Evolutionary conservation across 1,140 invertebrate genomes (phyloP).

Genomic region (Proctacanthus coquilletti): DNA sequence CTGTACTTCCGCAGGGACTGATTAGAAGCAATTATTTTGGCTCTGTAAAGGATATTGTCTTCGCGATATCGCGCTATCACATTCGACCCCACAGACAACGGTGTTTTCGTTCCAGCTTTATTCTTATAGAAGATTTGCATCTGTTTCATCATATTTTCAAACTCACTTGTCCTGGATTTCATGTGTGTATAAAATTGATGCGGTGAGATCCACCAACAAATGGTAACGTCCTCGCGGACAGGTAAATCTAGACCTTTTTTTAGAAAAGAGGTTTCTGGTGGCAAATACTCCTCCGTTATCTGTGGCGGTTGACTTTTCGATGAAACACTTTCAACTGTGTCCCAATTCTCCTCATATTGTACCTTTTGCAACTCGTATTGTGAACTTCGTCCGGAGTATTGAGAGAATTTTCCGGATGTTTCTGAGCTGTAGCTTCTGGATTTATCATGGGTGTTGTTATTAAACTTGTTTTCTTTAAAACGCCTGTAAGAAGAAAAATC

Average conservation of each 20-base stretch:
- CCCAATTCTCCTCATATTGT: too few species aligned
- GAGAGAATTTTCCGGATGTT: background rate
- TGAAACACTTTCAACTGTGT: too few species aligned
- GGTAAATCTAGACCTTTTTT: slow-evolving; percentile 18
- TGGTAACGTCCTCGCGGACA: slow-evolving; percentile 27
- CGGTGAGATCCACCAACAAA: slow-evolving; percentile 50
- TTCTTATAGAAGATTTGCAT: slow-evolving; percentile 47
- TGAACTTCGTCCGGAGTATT: slow-evolving; percentile 2
- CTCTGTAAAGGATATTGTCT: slow-evolving; percentile 52
- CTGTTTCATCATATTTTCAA: slow-evolving; percentile 47
- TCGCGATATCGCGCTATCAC: slow-evolving; percentile 49
- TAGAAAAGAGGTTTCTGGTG: slow-evolving; percentile 26
- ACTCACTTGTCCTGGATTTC: slow-evolving; percentile 34
- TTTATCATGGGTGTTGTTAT: slow-evolving; percentile 9
- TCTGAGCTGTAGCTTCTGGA: slow-evolving; percentile 15
- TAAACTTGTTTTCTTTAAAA: too few species aligned
- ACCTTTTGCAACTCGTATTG: too few species aligned
- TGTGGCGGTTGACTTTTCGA: slow-evolving; percentile 4
- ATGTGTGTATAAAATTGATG: slow-evolving; percentile 51
- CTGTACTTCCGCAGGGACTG: slow-evolving; percentile 36
- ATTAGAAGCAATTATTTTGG: slow-evolving; percentile 39
- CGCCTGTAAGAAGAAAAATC: too few species aligned
- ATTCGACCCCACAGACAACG: slow-evolving; percentile 36
- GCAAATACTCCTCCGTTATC: slow-evolving; percentile 22
- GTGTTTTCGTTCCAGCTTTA: slow-evolving; percentile 30